These are phyloP conservation scores for Huso huso DNA, from an alignment of 2,797 vertebrate genomes.

Conservation along the genomic window DNA sequence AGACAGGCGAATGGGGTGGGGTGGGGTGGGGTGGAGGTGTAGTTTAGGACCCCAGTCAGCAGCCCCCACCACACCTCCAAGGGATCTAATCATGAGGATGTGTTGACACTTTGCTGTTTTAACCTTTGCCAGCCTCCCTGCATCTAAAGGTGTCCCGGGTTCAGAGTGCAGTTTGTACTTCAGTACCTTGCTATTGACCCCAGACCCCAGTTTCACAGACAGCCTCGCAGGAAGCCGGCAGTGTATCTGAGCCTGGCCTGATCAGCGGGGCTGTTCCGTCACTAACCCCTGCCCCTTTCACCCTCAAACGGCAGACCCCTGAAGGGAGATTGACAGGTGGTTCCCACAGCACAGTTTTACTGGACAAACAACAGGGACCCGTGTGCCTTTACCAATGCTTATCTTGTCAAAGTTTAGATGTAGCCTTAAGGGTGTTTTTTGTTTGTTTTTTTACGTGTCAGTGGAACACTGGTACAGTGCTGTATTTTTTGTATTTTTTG, in stretches of 20 bases:
- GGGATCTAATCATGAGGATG: constrained; percentile 49
- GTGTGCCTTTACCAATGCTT: constrained; percentile 90
- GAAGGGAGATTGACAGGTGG: constrained; percentile 80
- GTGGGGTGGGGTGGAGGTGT: too few relatives aligned
- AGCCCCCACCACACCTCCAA: constrained; percentile 30
- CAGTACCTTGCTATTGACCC: constrained; percentile 85
- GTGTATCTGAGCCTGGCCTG: constrained; percentile 81
- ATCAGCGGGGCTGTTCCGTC: constrained; percentile 78
- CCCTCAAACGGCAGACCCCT: constrained; percentile 81
- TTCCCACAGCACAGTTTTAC: constrained; percentile 68
- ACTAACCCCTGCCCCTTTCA: constrained; percentile 71
- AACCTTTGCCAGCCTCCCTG: constrained; percentile 92
- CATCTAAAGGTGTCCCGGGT: constrained; percentile 83
- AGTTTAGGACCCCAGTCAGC: too few relatives aligned
- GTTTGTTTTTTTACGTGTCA: constrained; percentile 72
- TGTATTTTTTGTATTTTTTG: constrained; percentile 42
- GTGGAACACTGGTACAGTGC: constrained; percentile 72
- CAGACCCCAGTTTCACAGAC: constrained; percentile 76
- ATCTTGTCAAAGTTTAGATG: constrained; percentile 83
- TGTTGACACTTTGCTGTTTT: constrained; percentile 69
- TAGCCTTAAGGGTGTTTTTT: constrained; percentile 71
- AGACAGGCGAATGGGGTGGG: too few relatives aligned
- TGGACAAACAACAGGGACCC: constrained; percentile 78
- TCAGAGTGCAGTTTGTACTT: constrained; percentile 82
- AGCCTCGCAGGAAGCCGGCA: constrained; percentile 77